Evolutionary conservation across 1,140 invertebrate genomes (phyloP), one percentile per base, ranked within the genome.

Genomic region (Brachystomella parvula): DNA sequence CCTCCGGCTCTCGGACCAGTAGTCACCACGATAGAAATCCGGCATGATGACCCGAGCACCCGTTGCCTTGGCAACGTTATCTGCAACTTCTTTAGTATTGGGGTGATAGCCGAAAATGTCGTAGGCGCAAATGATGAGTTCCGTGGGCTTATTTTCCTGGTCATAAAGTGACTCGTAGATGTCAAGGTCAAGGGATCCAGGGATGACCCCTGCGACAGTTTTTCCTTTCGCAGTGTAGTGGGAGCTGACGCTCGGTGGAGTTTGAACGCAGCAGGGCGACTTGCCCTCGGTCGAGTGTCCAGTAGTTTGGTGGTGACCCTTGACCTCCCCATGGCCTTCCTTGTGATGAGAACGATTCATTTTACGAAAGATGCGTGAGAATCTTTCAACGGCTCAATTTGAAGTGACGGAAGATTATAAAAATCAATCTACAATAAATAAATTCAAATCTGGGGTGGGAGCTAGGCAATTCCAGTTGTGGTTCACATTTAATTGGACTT

Each of bases 91-190:
- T 39, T 68, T 64, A 2, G 63, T 65, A 30, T 65, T 65, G 15
- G 28, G 26, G 28, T 61, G 56, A 47, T 31, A 56, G 1, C 67
- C 67, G 28, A 68, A 68, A 33, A 68, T 68, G 58, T 68, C 67
- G 32, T 68, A 68, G 17, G 63, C 63, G 31, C 56, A 60, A 47
- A 68, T 68, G 17, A 68, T 32, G 2, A 62, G 33, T 29, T 26
- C 15, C 12, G 60, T 44, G 3, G 60, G 60, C 29, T 60, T 60
- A 3, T 35, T 30, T 3, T 26, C 6, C 3, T 15, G 9, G 58
- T 60, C 58, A 26, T 6, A 60, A 32, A 29, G 58, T 6, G 24
- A 31, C 58, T 60, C 58, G 58, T 60, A 60, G 58, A 60, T 60
- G 9, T 30, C 33, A 9, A 60, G 30, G 58, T 60, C 58, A 3